These are phyloP conservation scores for Hystrix cristata DNA, from an alignment of 2,113 vertebrate species.

Conservation along the genomic window DNA sequence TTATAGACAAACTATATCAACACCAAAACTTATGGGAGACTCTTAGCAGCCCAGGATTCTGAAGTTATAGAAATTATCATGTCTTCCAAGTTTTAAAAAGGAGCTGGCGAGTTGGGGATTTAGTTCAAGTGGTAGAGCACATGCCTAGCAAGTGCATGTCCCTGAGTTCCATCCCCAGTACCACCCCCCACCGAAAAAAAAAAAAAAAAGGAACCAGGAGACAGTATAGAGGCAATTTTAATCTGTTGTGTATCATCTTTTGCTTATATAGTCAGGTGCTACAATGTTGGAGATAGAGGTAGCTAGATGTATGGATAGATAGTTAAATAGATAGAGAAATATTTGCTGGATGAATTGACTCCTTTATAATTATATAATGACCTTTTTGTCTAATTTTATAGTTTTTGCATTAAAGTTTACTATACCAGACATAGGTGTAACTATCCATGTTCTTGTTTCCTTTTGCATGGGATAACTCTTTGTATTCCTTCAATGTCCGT, in stretches of 20 bases:
- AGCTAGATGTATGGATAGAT: not conserved
- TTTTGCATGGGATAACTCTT: not conserved
- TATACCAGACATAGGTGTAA: not conserved
- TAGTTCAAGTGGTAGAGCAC: no score
- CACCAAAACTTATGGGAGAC: not conserved
- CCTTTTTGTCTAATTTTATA: not conserved
- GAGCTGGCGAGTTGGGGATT: no score
- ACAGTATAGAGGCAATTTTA: not conserved
- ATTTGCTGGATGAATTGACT: not conserved
- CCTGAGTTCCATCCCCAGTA: no score
- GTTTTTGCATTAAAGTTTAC: not conserved
- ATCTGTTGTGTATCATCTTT: not conserved
- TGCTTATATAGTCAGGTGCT: not conserved
- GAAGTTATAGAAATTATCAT: not conserved
- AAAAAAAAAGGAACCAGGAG: not conserved
- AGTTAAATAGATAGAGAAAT: not conserved
- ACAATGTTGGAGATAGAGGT: not conserved
- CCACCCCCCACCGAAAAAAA: no score
- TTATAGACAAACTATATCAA: slow-evolving; percentile 35
- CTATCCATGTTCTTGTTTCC: not conserved
- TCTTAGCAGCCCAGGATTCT: not conserved
- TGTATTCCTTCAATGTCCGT: not conserved
- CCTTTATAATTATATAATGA: not conserved
- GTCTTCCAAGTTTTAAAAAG: not conserved
- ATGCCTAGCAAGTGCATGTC: no score